Conservation (phyloP, 2,888 invertebrate genomes). For the Allygus modestus region DNA sequence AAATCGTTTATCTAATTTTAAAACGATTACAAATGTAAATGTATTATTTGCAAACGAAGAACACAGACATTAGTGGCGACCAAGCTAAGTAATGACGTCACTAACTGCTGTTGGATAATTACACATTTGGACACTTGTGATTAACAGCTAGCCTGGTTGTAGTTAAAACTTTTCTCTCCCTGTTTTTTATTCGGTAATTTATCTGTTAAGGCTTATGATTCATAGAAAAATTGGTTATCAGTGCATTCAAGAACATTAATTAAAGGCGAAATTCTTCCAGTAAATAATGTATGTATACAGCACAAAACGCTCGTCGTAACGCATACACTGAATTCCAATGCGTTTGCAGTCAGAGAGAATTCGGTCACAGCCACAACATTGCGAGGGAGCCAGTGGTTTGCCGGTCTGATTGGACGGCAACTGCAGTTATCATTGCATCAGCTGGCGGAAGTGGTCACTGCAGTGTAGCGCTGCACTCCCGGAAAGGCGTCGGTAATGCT, state of each 20-base stretch:
- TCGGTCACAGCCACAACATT: no score
- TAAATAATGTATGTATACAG: not conserved
- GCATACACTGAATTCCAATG: no score
- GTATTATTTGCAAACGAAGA: conserved; percentile 9
- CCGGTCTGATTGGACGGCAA: not conserved
- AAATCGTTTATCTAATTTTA: not conserved
- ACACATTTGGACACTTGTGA: conserved; percentile 27
- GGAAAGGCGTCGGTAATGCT: not conserved
- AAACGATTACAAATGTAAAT: not conserved
- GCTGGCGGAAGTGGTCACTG: conserved; percentile 37
- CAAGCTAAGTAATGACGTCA: conserved; percentile 22
- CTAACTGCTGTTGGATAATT: conserved; percentile 20
- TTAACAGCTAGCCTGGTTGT: not conserved
- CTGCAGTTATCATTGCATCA: conserved; percentile 41
- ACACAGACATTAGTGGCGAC: conserved; percentile 15
- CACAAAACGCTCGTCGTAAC: not conserved
- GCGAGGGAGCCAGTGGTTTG: not conserved
- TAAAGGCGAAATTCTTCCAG: no score
- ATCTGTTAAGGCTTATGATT: no score
- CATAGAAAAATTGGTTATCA: no score
- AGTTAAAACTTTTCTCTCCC: not conserved
- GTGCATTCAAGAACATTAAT: no score
- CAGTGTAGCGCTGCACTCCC: conserved; percentile 11
- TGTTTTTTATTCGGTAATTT: not conserved
- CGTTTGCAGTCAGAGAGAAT: no score